Base-by-base conservation (phyloP, 1,140 invertebrate genomes). In the Pogonomyrmex californicus region DNA sequence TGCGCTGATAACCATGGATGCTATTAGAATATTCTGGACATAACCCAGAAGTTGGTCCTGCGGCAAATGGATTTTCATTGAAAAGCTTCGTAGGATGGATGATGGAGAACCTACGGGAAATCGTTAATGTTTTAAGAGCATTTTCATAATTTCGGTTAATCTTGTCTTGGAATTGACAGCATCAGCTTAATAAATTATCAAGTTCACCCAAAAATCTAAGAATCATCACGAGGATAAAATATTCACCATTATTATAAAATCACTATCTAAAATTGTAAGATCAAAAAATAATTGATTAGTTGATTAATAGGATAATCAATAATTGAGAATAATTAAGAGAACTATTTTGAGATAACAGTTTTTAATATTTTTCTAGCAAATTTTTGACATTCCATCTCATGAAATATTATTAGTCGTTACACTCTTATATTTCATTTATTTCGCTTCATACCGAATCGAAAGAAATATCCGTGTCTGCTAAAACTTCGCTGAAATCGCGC, bases 11-110 rank as follows among this genome's bases (percentile, higher is more conserved):
- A 91, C 85, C 87, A 85, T 88, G 88, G 88, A 92, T 87, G 89
- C 91, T 92, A 94, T 94, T 94, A 94, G 92, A 94, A 93, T 93
- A 94, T 93, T 91, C 91, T 93, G 93, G 91, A 94, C 92, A 86
- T 87, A 88, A 90, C 87, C 93, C 92, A 93, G 92, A 85, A 93
- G 71, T 91, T 89, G 90, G 82, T 93, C 92, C 92, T 93, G 91
- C 91, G 88, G 92, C 91, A 93, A 94, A 94, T 94, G 93, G 93
- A 92, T 92, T 93, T 93, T 90, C 92, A 90, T 91, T 93, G 88
- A 94, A 93, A 93, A 90, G 90, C 88, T 82, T 88, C 90, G 90
- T 82, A 88, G 86, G 71, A n/a, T n/a, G n/a, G n/a, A n/a, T 77
- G 87, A 81, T 87, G 77, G 90, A 58, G 30, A 44, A 30, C 23